Percentiles rank a stretch among this genome's conserved stretches.
These are phyloP conservation scores for Leuciscus idus DNA, from an alignment of 2,113 vertebrate genomes.

Conservation along the genomic window DNA sequence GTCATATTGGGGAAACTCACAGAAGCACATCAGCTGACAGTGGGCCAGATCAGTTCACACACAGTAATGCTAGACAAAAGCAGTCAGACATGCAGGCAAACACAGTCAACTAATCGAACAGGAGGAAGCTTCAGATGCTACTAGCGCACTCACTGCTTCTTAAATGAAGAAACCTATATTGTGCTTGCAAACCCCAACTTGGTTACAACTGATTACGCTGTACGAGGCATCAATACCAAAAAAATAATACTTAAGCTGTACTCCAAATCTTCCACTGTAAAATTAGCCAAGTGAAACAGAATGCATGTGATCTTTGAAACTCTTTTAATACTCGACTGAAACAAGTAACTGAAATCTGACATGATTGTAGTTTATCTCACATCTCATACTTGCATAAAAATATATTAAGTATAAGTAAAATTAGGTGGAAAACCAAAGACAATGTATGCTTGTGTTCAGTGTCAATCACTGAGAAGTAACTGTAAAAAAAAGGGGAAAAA, in stretches of 20 bases:
- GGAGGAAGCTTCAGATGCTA: constrained; percentile 52
- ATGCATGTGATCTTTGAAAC: neutral
- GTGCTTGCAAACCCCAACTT: constrained; percentile 19
- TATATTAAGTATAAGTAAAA: neutral
- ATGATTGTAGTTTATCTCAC: constrained; percentile 10
- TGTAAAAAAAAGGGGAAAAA: no score
- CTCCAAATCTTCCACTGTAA: neutral
- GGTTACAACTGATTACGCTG: neutral
- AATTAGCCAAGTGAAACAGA: neutral
- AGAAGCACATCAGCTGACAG: constrained; percentile 37
- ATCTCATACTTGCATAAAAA: neutral
- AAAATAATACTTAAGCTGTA: neutral
- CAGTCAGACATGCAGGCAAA: constrained; percentile 60
- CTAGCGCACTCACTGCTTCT: constrained; percentile 34
- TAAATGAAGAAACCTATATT: constrained; percentile 23
- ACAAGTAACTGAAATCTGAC: neutral
- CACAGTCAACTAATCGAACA: constrained; percentile 52
- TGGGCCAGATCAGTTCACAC: constrained; percentile 45
- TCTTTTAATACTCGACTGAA: neutral
- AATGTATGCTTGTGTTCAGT: neutral
- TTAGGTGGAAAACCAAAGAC: neutral
- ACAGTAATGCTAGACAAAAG: constrained; percentile 50
- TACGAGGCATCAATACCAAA: neutral
- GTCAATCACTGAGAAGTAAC: neutral
- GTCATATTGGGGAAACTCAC: constrained; percentile 38